Conservation (phyloP, 2,888 invertebrate species). For the Spicauda simplicius region DNA sequence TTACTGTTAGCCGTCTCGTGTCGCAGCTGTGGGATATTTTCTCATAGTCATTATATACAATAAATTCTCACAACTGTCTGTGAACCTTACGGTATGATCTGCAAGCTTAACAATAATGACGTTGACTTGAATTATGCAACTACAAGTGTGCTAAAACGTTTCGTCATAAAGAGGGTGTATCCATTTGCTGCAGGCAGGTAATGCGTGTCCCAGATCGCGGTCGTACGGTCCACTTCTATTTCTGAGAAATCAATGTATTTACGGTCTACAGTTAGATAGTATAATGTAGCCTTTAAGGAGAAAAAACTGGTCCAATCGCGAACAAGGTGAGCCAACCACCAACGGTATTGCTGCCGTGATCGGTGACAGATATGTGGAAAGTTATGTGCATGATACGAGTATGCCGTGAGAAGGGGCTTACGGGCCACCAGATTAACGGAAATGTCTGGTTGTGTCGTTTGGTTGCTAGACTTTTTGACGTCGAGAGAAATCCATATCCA, state of each 20-base stretch:
- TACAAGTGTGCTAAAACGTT: neutral
- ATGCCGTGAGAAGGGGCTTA: neutral
- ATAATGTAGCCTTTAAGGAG: neutral
- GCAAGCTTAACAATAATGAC: neutral
- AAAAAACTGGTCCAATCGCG: neutral
- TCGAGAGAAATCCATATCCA: too few relatives aligned
- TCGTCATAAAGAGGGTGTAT: neutral
- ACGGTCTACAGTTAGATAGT: neutral
- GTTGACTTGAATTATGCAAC: neutral
- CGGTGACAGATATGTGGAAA: neutral
- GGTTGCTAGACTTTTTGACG: neutral
- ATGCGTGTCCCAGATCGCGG: too few relatives aligned
- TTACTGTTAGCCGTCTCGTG: conserved; percentile 7
- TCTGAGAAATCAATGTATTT: neutral
- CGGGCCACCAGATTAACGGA: neutral
- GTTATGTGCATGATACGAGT: neutral
- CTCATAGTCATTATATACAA: conserved; percentile 1
- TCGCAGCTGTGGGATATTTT: neutral
- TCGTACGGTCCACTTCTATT: neutral
- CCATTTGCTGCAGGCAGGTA: neutral
- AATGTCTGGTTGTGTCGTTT: neutral
- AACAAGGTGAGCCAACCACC: neutral
- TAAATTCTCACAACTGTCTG: neutral
- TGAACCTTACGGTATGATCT: neutral
- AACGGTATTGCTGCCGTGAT: neutral